Base-by-base conservation (phyloP, 2,113 vertebrate species). In the Castor canadensis region DNA sequence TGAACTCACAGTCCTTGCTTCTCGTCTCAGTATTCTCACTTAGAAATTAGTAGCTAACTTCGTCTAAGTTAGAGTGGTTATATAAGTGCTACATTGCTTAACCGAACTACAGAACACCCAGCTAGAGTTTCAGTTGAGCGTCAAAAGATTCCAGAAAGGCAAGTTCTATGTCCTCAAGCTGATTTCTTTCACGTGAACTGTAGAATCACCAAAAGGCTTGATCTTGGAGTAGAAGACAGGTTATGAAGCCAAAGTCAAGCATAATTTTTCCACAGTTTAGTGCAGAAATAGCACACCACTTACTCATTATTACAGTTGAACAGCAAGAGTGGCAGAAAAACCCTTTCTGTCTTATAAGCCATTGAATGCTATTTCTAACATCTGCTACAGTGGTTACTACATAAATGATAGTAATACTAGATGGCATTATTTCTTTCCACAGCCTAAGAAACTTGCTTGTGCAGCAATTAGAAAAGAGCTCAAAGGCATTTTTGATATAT, bases 81-180 rank as follows among this genome's bases (percentile, higher is more conserved):
- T 62, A 52, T 73, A 94, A 85, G 40, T 7, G 6, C 82, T 87
- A 22, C 49, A 43, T 20, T 89, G 69, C 58, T 81, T 96, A 96
- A 95, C 2, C 72, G 32, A 49, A 80, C 77, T 96, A 87, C 35
- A 82, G 71, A 97, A 96, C 71, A 95, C 22, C 38, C 1, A 0
- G 62, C 82, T 91, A 69, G 49, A 95, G 83, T 91, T 94, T 89
- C 88, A 95, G 38, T 28, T 73, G 62, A 81, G 52, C 79, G 43
- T 95, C 76, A 90, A 80, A 92, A 96, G 87, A 97, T 94, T 93
- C 76, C 95, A 95, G 28, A 96, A 90, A 95, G 67, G 88, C 85
- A 95, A 92, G 72, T 11, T 88, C 72, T 88, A 92, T 66, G 54
- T 91, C 73, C 56, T 96, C 96, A 95, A 93, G 91, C 49, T 95